A percentile compares a stretch with the other conserved stretches of the same genome.
These are phyloP conservation scores for Himalopsyche tibetana DNA, from an alignment of 2,888 invertebrate species.

Conservation along the genomic window DNA sequence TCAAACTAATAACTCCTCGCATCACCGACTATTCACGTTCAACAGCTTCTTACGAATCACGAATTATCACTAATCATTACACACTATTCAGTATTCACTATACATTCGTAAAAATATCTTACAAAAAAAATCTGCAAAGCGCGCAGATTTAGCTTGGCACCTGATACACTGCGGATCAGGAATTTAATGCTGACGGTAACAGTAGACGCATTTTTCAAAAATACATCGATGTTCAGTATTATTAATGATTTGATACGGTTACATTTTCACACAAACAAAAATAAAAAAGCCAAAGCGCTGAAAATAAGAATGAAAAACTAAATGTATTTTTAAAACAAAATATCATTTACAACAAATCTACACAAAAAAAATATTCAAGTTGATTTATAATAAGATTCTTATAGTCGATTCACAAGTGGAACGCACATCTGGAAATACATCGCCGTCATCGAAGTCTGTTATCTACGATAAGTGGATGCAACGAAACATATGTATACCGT, in stretches of 20 bases:
- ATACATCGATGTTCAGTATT: not conserved
- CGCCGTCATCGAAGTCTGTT: no score
- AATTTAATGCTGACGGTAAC: slow-evolving; percentile 6
- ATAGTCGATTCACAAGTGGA: slow-evolving; percentile 13
- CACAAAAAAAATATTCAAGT: not conserved
- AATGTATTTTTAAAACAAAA: slow-evolving; percentile 63
- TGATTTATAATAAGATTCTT: not conserved
- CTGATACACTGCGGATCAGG: not conserved
- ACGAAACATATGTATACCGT: not conserved
- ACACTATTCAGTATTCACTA: slow-evolving; percentile 54
- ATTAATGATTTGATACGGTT: not conserved
- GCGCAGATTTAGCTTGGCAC: not conserved
- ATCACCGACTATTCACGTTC: slow-evolving; percentile 27
- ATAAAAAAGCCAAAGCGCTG: not conserved
- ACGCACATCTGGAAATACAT: not conserved
- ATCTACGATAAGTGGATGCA: not conserved
- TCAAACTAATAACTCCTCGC: not conserved
- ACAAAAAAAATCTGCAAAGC: slow-evolving; percentile 48
- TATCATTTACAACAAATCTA: slow-evolving; percentile 50
- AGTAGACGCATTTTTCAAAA: slow-evolving; percentile 16
- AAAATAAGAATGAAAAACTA: slow-evolving; percentile 16
- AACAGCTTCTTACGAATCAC: slow-evolving; percentile 57
- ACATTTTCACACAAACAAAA: not conserved
- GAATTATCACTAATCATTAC: slow-evolving; percentile 46
- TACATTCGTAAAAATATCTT: slow-evolving; percentile 61